These are phyloP conservation scores for Urosaurus nigricauda DNA, from an alignment of 2,797 vertebrate genomes.

Conservation along the genomic window DNA sequence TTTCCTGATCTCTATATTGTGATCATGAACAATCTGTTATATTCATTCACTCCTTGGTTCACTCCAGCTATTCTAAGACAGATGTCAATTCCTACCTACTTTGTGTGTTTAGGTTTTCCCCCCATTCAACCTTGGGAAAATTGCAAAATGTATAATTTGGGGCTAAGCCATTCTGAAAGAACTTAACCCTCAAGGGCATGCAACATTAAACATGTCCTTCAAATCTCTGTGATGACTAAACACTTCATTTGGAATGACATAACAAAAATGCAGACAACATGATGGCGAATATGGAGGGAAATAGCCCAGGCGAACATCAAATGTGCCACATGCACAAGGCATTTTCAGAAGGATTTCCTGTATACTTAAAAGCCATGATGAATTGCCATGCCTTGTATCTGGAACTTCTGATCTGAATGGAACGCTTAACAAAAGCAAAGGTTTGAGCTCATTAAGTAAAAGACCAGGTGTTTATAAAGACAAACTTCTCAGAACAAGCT, in stretches of 20 bases:
- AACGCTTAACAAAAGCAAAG: conserved; percentile 46
- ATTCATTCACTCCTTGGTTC: neutral
- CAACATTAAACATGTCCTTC: conserved; percentile 65
- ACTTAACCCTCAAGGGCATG: conserved; percentile 56
- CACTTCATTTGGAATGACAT: conserved; percentile 55
- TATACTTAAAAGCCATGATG: conserved; percentile 58
- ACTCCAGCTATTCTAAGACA: neutral
- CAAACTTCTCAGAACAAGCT: conserved; percentile 55
- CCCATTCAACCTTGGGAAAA: neutral
- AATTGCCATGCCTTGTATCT: conserved; percentile 72
- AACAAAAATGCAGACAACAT: conserved; percentile 54
- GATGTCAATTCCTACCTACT: neutral
- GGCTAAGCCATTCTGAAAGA: conserved; percentile 41
- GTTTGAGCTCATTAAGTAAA: conserved; percentile 70
- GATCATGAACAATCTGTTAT: neutral
- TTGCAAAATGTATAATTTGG: conserved; percentile 23
- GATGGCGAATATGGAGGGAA: conserved; percentile 46
- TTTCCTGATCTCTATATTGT: neutral
- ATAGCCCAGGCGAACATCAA: conserved; percentile 66
- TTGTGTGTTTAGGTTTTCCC: neutral
- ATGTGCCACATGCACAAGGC: conserved; percentile 65
- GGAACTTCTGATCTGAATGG: conserved; percentile 58
- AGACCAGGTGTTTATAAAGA: conserved; percentile 64
- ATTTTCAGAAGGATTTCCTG: conserved; percentile 75
- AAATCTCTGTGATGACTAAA: conserved; percentile 58